Conservation (phyloP, 2,888 invertebrate genomes). For the Tipula vernalis region DNA sequence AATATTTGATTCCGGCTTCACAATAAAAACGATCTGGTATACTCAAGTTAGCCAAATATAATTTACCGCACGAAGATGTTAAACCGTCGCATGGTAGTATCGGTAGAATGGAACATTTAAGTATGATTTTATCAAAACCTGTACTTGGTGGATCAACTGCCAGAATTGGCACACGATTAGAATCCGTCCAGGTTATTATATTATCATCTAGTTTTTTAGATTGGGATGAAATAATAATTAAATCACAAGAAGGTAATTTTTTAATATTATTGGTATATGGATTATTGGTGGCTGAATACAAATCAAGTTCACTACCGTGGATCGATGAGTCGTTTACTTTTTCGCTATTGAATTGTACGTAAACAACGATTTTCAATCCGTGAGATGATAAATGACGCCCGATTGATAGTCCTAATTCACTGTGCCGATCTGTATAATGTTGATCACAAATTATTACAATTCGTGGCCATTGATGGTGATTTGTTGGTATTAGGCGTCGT, state of each 20-base stretch:
- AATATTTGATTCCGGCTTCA: conserved; percentile 63
- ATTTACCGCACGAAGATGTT: conserved; percentile 47
- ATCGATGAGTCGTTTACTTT: conserved; percentile 27
- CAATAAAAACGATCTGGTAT: conserved; percentile 65
- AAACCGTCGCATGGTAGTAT: conserved; percentile 55
- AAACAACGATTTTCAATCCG: conserved; percentile 58
- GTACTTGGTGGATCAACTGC: conserved; percentile 63
- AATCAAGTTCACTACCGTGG: conserved; percentile 40
- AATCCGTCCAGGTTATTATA: conserved; percentile 54
- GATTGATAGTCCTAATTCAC: conserved; percentile 58
- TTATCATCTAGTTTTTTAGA: conserved; percentile 34
- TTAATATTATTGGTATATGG: conserved; percentile 20
- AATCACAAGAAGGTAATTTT: conserved; percentile 36
- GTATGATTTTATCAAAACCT: conserved; percentile 45
- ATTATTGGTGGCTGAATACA: conserved; percentile 54
- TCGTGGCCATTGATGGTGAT: conserved; percentile 77
- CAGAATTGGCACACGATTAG: conserved; percentile 57
- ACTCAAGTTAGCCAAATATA: conserved; percentile 76
- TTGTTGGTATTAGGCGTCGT: conserved; percentile 69
- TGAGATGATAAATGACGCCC: conserved; percentile 73
- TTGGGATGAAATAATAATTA: conserved; percentile 34
- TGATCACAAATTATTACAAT: conserved; percentile 64
- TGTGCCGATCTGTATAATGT: conserved; percentile 43
- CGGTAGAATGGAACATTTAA: conserved; percentile 58
- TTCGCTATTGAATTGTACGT: conserved; percentile 29